These are phyloP conservation scores for Conus betulinus DNA, from an alignment of 1,140 invertebrate genomes.

Conservation along the genomic window DNA sequence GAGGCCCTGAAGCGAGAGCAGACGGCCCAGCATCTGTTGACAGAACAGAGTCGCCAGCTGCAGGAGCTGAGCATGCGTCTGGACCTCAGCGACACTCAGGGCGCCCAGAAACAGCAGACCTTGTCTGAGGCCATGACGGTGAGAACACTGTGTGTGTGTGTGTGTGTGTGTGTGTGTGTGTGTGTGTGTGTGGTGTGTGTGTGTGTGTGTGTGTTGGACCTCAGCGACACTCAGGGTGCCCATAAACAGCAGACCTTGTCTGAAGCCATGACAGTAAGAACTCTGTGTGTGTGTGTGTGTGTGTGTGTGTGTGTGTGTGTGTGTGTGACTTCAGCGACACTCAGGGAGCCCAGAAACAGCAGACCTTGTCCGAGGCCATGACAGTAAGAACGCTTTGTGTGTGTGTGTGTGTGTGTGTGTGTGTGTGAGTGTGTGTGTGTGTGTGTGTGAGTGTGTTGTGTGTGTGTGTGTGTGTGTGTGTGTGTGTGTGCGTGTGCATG, in stretches of 20 bases:
- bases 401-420: too few relatives aligned
- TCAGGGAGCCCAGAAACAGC: constrained; percentile 64
- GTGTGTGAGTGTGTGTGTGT: too few relatives aligned
- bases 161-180: too few relatives aligned
- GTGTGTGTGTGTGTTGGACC: constrained; percentile 46
- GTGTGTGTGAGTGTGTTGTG: too few relatives aligned
- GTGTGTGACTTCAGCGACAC: constrained; percentile 55
- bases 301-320: too few relatives aligned
- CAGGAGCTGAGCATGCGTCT: constrained; percentile 63
- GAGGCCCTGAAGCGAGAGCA: constrained; percentile 68
- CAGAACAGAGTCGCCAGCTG: constrained; percentile 70
- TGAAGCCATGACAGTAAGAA: constrained; percentile 65
- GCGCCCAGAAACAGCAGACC: constrained; percentile 62
- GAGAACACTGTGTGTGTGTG: constrained; percentile 17
- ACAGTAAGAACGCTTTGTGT: constrained; percentile 51
- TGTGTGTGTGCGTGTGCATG: too few relatives aligned
- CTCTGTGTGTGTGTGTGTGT: too few relatives aligned
- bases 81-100: constrained; percentile 63
- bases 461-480: too few relatives aligned
- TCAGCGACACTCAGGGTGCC: constrained; percentile 60
- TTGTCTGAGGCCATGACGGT: constrained; percentile 67
- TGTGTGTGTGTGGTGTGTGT: too few relatives aligned
- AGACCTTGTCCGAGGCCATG: constrained; percentile 62
- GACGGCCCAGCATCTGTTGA: constrained; percentile 68
- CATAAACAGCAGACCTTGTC: constrained; percentile 63